Evolutionary conservation across 2,797 vertebrate species (phyloP).

Genomic region (Enteromius treurensis): DNA sequence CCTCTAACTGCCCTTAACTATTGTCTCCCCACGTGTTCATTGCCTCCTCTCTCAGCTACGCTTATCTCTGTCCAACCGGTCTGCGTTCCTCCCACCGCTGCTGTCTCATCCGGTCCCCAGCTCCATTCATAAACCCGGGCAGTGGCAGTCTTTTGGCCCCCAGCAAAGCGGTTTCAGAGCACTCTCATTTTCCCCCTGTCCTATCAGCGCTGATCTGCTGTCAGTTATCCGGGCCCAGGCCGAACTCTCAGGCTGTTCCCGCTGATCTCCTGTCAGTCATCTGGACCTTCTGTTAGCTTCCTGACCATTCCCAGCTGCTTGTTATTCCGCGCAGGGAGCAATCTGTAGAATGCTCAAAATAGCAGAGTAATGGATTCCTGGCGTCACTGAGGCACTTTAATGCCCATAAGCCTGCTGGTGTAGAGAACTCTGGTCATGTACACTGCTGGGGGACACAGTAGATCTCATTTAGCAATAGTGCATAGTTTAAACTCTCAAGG

Average conservation of each 20-base stretch:
- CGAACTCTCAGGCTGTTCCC: slow-evolving; percentile 24
- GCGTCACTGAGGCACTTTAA: slow-evolving; percentile 36
- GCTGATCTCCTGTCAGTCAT: slow-evolving; percentile 51
- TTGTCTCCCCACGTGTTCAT: slow-evolving; percentile 42
- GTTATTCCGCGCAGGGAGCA: slow-evolving; percentile 46
- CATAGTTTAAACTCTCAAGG: slow-evolving; percentile 26
- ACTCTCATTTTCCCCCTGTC: slow-evolving; percentile 45
- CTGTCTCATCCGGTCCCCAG: slow-evolving; percentile 22
- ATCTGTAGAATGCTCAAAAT: slow-evolving; percentile 47
- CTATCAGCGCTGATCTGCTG: slow-evolving; percentile 45
- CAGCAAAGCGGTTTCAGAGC: slow-evolving; percentile 38
- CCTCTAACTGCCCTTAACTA: slow-evolving; percentile 32
- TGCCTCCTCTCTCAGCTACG: slow-evolving; percentile 35
- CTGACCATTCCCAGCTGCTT: slow-evolving; percentile 44
- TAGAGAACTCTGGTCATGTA: slow-evolving; percentile 39
- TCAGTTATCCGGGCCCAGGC: slow-evolving; percentile 46
- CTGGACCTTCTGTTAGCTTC: slow-evolving; percentile 28
- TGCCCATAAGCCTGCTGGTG: slow-evolving; percentile 39
- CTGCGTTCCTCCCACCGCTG: slow-evolving; percentile 21
- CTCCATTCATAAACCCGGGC: slow-evolving; percentile 19
- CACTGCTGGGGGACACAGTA: slow-evolving; percentile 38
- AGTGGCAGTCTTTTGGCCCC: slow-evolving; percentile 29
- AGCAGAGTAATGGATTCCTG: slow-evolving; percentile 49
- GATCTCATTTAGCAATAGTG: slow-evolving; percentile 44
- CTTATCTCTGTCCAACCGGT: slow-evolving; percentile 51